Conservation (phyloP, 2,113 vertebrate species). For the Chionomys nivalis region DNA sequence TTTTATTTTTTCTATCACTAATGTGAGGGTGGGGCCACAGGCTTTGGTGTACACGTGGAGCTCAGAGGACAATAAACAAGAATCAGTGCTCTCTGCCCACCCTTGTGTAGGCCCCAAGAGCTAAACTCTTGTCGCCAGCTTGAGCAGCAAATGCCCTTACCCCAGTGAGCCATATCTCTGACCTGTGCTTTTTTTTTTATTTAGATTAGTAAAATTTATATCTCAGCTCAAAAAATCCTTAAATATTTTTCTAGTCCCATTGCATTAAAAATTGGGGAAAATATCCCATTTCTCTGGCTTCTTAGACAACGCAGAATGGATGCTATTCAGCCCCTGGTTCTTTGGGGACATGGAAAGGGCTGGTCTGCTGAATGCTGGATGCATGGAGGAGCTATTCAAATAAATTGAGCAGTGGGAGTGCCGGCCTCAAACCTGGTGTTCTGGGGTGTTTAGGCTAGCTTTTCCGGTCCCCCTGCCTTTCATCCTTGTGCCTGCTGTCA, state of each 20-base stretch:
- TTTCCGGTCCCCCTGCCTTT: conserved; percentile 54
- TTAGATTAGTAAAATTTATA: background rate
- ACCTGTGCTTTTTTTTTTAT: background rate
- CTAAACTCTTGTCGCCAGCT: background rate
- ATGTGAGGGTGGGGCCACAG: background rate
- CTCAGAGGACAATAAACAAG: background rate
- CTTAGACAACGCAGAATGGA: conserved; percentile 40
- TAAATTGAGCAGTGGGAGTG: conserved; percentile 62
- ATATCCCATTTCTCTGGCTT: conserved; percentile 14
- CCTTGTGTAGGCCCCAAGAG: background rate
- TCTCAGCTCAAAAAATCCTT: conserved; percentile 9
- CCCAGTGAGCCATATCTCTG: background rate
- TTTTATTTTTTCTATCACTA: background rate
- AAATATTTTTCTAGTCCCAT: conserved; percentile 49
- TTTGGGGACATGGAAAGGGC: conserved; percentile 6
- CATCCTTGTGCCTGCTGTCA: conserved; percentile 58
- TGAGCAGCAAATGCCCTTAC: background rate
- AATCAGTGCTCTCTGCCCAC: background rate
- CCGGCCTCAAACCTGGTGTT: background rate
- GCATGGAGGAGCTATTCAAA: conserved; percentile 63
- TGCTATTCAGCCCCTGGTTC: background rate
- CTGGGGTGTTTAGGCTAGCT: conserved; percentile 58
- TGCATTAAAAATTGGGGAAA: background rate
- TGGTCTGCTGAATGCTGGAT: background rate
- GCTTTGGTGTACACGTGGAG: background rate